Evolutionary conservation across 2,797 vertebrate species (phyloP), one percentile per base, ranked within the genome.

Genomic region (Cetoscarus ocellatus): DNA sequence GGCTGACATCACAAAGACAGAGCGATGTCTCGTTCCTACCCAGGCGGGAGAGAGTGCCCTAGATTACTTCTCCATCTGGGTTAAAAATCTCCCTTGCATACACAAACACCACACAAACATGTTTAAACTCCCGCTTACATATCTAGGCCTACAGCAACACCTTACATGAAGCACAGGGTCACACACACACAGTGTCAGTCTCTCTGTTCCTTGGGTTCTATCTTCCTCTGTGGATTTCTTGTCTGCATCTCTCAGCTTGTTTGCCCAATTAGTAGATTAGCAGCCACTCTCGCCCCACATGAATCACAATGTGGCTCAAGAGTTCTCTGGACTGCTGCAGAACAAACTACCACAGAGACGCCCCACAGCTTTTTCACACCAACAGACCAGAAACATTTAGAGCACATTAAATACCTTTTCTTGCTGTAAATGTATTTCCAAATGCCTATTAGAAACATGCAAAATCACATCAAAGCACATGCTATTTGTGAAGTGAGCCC

Each of bases 261-360:
- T 90, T 77, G 61, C 78, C 81, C 87, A 92, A 90, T 91, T 90
- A 92, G 84, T 61, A 83, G 81, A 91, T 92, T 79, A 88, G 77
- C 79, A 84, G 59, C 84, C 73, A 47, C 61, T 69, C 68, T 70
- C 57, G 55, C 54, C 34, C 53, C 51, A 57, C 71, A 85, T 86
- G 65, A 88, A 85, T 90, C 87, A 81, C 79, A 85, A 60, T 72
- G 74, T 73, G 64, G 83, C 71, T 75, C 58, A 70, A 58, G 74
- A 83, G 65, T 73, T 75, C 44, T 72, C 51, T 54, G 74, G 76
- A 82, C 83, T 74, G 73, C 79, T 73, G 72, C 70, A 65, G 50
- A 9, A 81, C 53, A 70, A 60, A 62, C 54, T 47, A 39, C 56
- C 48, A 64, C 56, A 58, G 56, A 49, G 68, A 78, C 59, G 61